These are phyloP conservation scores for Palloptera scutellata DNA, from an alignment of 2,888 invertebrate species.

Conservation along the genomic window DNA sequence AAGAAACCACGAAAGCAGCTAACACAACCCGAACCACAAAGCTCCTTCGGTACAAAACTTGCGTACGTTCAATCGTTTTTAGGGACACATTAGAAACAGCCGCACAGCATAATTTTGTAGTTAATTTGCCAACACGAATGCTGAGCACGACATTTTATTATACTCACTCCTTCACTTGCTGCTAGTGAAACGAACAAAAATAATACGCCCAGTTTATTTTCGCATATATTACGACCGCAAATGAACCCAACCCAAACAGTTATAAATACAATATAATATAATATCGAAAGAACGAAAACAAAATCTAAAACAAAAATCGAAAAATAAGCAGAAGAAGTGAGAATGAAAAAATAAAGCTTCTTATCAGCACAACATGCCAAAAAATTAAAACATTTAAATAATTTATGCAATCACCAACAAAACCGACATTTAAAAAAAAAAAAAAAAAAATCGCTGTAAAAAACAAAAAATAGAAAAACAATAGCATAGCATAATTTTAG, in stretches of 20 bases:
- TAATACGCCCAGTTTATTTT: too few relatives aligned
- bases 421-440: too few relatives aligned
- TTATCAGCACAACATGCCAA: background rate
- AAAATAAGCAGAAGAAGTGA: background rate
- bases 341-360: background rate
- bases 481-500: too few relatives aligned
- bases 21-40: background rate
- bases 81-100: conserved; percentile 7
- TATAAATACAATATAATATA: too few relatives aligned
- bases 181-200: too few relatives aligned
- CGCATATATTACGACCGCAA: too few relatives aligned
- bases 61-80: background rate
- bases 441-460: too few relatives aligned
- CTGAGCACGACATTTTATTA: conserved; percentile 22
- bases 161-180: background rate
- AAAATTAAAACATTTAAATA: conserved; percentile 5
- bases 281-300: too few relatives aligned
- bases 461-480: too few relatives aligned
- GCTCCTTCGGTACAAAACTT: background rate
- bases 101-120: conserved; percentile 55
- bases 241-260: too few relatives aligned
- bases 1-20: background rate
- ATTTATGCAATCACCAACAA: conserved; percentile 1
- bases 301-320: background rate
- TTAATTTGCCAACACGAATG: conserved; percentile 59